Evolutionary conservation across 2,797 vertebrate species (phyloP), one percentile per base, ranked within the genome.

Genomic region (Bovichtus diacanthus): DNA sequence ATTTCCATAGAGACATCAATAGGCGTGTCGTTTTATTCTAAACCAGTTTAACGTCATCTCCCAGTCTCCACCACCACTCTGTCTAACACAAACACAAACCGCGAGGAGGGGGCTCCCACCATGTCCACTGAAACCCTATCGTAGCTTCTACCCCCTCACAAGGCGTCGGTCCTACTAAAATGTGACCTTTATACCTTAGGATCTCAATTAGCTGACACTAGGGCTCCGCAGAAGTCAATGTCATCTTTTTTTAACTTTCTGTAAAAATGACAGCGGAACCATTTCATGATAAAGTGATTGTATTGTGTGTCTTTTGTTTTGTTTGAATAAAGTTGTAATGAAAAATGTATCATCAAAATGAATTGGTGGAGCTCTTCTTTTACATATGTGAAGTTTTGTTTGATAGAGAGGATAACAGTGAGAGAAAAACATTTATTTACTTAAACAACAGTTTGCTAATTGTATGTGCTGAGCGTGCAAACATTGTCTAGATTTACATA

Each of bases 1-100:
- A 46, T 76, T 54, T 70, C 53, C 36, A 74, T 4, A 31, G 27
- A 78, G 59, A 15, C 19, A 58, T 76, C 46, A 19, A 12, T 21
- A 4, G 46, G 70, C 61, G 67, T 51, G 46, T 58, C 70, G 10
- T 49, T 50, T 15, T 38, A 56, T 44, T 55, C 27, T 25, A 29
- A 70, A 63, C 49, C 18, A 38, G 44, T 56, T 69, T 44, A 78
- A 55, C 9, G 16, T 23, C 31, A 70, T 43, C 55, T 25, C 50
- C 18, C 19, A 62, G 39, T 54, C 39, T 54, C 19, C 53, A 31
- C 27, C 23, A 49, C 34, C 34, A 18, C 47, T 51, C 43, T 31
- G 47, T 25, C 49, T 11, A 43, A 44, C 63, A 63, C 6, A 8
- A 27, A 25, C 61, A 41, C 16, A 70, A 53, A 51, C 15, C 1